These are phyloP conservation scores for Drosophila atroscutellata DNA, from an alignment of 2,888 invertebrate species.

Conservation along the genomic window DNA sequence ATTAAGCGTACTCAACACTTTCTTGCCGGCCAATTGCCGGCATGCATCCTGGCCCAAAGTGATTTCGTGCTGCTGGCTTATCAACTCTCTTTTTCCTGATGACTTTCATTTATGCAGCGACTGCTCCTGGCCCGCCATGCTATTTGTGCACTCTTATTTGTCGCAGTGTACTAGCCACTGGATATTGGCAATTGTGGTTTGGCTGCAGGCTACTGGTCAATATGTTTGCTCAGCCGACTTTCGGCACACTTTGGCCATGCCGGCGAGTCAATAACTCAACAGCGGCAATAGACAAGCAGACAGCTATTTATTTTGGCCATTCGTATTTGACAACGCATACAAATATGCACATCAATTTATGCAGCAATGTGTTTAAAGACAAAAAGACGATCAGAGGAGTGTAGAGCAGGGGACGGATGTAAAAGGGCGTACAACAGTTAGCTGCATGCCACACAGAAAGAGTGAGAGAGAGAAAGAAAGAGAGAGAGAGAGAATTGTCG, in stretches of 20 bases:
- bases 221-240: conserved; percentile 55
- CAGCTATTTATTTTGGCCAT: conserved; percentile 64
- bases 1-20: conserved; percentile 71
- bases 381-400: neutral
- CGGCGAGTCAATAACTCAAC: conserved; percentile 59
- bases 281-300: conserved; percentile 23
- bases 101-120: conserved; percentile 67
- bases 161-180: conserved; percentile 35
- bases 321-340: conserved; percentile 64
- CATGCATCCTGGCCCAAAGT: conserved; percentile 56
- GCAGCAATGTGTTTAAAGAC: conserved; percentile 33
- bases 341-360: conserved; percentile 69
- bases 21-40: conserved; percentile 35
- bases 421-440: conserved; percentile 38
- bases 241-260: conserved; percentile 57
- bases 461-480: conserved; percentile 12
- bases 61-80: conserved; percentile 36
- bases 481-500: conserved; percentile 50
- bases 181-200: conserved; percentile 17
- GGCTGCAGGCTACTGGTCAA: conserved; percentile 67
- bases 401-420: neutral
- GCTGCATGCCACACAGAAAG: conserved; percentile 55
- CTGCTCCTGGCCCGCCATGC: conserved; percentile 38
- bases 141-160: conserved; percentile 77
- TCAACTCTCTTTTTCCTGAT: conserved; percentile 62